A percentile compares a stretch with the other conserved stretches of the same genome.
Evolutionary conservation across 2,888 invertebrate species (phyloP).

Genomic region (Heliconius erato): DNA sequence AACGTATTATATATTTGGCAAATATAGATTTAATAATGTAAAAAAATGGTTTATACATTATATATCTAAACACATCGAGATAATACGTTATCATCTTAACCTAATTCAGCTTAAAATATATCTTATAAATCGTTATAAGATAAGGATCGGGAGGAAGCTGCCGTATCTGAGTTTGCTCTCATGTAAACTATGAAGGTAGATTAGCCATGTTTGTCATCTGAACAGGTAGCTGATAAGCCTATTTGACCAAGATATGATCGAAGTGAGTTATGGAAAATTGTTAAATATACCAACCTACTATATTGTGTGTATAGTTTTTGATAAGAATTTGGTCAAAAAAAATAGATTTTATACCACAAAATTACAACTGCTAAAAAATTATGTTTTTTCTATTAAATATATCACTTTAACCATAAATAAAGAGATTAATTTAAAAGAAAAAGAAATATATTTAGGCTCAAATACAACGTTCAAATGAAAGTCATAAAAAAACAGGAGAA

Average conservation of each 20-base stretch:
- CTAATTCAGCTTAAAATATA: slow-evolving; percentile 49
- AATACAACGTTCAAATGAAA: slow-evolving; percentile 34
- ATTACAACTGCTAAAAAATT: not conserved
- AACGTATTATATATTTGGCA: not conserved
- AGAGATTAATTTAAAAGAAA: not conserved
- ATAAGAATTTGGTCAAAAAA: no score
- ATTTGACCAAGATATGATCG: slow-evolving; percentile 74
- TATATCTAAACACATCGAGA: not conserved
- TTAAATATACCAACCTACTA: not conserved
- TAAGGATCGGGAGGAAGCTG: slow-evolving; percentile 83
- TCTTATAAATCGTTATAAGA: slow-evolving; percentile 61
- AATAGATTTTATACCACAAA: not conserved
- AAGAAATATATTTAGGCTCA: not conserved
- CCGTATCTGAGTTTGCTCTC: slow-evolving; percentile 75
- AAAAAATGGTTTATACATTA: not conserved
- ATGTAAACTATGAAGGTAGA: slow-evolving; percentile 76
- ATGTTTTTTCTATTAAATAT: not conserved
- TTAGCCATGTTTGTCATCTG: slow-evolving; percentile 80
- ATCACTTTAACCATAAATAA: not conserved
- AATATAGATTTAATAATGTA: not conserved
- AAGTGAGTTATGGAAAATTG: slow-evolving; percentile 56
- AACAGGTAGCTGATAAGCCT: slow-evolving; percentile 76
- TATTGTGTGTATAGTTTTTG: no score
- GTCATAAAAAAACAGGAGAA: slow-evolving; percentile 45
- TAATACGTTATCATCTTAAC: slow-evolving; percentile 48